Conservation (phyloP, 2,888 invertebrate genomes). For the Palloptera scutellata region DNA sequence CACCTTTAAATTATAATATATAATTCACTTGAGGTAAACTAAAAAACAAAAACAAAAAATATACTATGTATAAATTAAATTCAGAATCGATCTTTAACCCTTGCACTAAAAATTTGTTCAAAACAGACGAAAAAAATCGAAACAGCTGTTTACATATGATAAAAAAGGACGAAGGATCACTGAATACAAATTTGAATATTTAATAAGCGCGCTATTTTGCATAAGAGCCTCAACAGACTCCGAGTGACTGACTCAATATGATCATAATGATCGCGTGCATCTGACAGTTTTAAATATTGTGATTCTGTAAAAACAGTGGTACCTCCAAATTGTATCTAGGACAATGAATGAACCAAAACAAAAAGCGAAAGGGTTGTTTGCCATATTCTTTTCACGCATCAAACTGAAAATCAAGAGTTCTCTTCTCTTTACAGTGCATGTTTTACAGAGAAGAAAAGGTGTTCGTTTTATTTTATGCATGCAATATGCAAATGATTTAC, state of each 20-base stretch:
- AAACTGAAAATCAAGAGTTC: not conserved
- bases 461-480: too few species aligned
- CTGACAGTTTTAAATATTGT: not conserved
- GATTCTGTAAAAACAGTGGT: too few species aligned
- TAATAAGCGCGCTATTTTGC: conserved; percentile 30
- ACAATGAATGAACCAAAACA: too few species aligned
- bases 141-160: conserved; percentile 16
- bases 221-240: conserved; percentile 8
- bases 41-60: too few species aligned
- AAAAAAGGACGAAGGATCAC: not conserved
- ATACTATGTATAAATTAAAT: too few species aligned
- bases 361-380: not conserved
- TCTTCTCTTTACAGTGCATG: conserved; percentile 1
- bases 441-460: too few species aligned
- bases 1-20: too few species aligned
- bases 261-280: not conserved
- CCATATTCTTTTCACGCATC: not conserved
- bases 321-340: too few species aligned
- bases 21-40: too few species aligned
- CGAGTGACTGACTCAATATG: not conserved
- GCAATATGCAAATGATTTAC: too few species aligned
- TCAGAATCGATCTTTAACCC: too few species aligned
- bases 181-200: conserved; percentile 36
- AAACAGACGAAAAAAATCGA: not conserved
- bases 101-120: not conserved